Base-by-base conservation (phyloP, 2,113 vertebrate species). In the Crotalus horridus region DNA sequence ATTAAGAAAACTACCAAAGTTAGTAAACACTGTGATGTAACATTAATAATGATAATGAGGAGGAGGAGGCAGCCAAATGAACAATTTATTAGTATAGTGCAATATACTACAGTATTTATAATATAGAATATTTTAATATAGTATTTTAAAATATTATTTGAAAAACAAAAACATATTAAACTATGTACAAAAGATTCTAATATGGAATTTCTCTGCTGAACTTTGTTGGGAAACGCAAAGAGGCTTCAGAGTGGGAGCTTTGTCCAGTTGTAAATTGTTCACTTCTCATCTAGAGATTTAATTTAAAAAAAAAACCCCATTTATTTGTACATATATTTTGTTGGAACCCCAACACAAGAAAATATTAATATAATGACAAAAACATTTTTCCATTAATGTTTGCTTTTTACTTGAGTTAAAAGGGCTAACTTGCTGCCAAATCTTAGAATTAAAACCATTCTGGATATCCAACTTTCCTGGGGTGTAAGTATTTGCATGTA, bases 291-390 rank as follows among this genome's bases (percentile, higher is more conserved):
- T 87, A 24, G 29, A 87, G 91, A n/a, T 87, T 88, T 15, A 6
- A 15, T 43, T 89, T 55, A 74, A 48, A 55, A 29, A 29, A 23
- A 53, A 13, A 51, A 43, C 43, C 48, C 51, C 74, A 81, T 97
- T 95, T 94, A 97, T 96, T 96, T 95, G 90, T 96, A 96, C 95
- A 96, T 96, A 93, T 97, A 85, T 97, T 97, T 97, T 93, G 96
- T 97, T 97, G 97, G 90, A 95, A 96, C 92, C 86, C 90, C 94
- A 94, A 96, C 97, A 94, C 92, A 87, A 97, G 97, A 94, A 91
- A 96, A 94, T 97, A 88, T 97, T 97, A 97, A 97, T 97, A 96
- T 96, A 94, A 95, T 96, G 93, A 97, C 97, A 94, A 15, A 46
- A 24, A 3, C 29, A 21, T 55, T 56, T 54, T 39, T 97, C 96